Evolutionary conservation across 2,113 vertebrate species (phyloP), one percentile per base, ranked within the genome.

Genomic region (Syngnathus scovelli): DNA sequence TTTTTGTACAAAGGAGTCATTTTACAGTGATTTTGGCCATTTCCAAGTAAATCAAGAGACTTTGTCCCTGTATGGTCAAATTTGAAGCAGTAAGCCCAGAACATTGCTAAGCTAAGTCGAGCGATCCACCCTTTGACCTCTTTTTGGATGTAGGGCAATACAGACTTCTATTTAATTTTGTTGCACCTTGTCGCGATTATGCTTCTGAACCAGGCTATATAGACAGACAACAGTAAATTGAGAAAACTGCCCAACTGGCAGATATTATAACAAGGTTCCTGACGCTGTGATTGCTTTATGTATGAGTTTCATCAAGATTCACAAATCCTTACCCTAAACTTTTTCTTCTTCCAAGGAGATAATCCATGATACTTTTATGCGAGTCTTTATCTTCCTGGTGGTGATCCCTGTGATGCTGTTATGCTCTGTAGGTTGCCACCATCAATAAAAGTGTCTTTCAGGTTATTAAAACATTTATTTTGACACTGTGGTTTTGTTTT

Each of bases 361-460:
- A 9, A 6, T 1, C 2, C 85, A 88, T 43, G 61, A 85, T 11
- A 41, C 12, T 7, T 78, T 84, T 19, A 81, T 87, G 66, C 68
- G 41, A 64, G 33, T 48, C 18, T 69, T 87, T 62, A 79, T 92
- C 66, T 61, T 91, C 33, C 0, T 85, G 3, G 70, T 78, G 48
- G 79, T 92, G 70, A 76, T 91, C 82, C 56, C 71, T 54, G 91
- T 90, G 78, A 71, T 90, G 15, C 33, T 88, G 36, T 83, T 81
- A 69, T 91, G 92, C 80, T 85, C 81, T 64, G 93, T 93, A 74
- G 79, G 90, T 85, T 43, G 43, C 1, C 46, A 19, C 43, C 44
- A 0, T 1, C 21, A 33, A 64, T 8, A 27, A 18, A 3, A 19
- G 27, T 46, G 27, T 61, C 66, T 5, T 60, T 13, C 54, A 61